Evolutionary conservation across 2,888 invertebrate species (phyloP).

Genomic region (Drosophila neonasuta): DNA sequence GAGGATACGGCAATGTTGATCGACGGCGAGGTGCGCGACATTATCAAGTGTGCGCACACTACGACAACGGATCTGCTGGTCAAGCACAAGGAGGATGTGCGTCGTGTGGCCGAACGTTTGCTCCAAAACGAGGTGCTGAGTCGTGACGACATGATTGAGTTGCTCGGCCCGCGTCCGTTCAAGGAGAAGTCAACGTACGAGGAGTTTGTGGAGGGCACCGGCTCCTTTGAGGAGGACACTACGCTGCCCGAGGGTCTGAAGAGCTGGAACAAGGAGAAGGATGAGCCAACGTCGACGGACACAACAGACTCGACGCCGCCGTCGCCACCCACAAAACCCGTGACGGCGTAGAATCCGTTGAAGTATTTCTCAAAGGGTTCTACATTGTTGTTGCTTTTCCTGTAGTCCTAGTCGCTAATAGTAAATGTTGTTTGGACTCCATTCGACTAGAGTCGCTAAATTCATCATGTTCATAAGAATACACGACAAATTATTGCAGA

Average conservation of each 20-base stretch:
- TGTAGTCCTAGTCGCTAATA: slow-evolving; percentile 47
- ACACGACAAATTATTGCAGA: slow-evolving; percentile 7
- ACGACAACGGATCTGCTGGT: slow-evolving; percentile 90
- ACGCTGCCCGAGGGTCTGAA: slow-evolving; percentile 96
- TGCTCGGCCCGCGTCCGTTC: slow-evolving; percentile 97
- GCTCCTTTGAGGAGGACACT: slow-evolving; percentile 98
- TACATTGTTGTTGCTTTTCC: slow-evolving; percentile 37
- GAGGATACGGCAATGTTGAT: slow-evolving; percentile 98
- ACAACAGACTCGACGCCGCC: slow-evolving; percentile 49
- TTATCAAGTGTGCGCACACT: slow-evolving; percentile 90
- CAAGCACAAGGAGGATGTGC: slow-evolving; percentile 92
- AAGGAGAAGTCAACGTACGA: slow-evolving; percentile 99
- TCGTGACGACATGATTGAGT: slow-evolving; percentile 98
- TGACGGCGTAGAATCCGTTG: slow-evolving; percentile 58
- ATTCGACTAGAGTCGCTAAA: slow-evolving; percentile 19
- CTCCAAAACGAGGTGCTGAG: slow-evolving; percentile 97
- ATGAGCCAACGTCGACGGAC: slow-evolving; percentile 50
- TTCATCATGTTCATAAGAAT: slow-evolving; percentile 42
- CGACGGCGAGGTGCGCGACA: slow-evolving; percentile 92
- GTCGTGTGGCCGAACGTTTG: slow-evolving; percentile 92
- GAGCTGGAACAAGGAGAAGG: slow-evolving; percentile 93
- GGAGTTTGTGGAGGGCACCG: slow-evolving; percentile 99
- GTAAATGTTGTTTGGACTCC: slow-evolving; percentile 30
- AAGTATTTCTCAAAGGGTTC: slow-evolving; percentile 4
- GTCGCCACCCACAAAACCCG: slow-evolving; percentile 69